These are phyloP conservation scores for Limnodromus scolopaceus DNA, from an alignment of 2,797 vertebrate genomes.

Conservation along the genomic window DNA sequence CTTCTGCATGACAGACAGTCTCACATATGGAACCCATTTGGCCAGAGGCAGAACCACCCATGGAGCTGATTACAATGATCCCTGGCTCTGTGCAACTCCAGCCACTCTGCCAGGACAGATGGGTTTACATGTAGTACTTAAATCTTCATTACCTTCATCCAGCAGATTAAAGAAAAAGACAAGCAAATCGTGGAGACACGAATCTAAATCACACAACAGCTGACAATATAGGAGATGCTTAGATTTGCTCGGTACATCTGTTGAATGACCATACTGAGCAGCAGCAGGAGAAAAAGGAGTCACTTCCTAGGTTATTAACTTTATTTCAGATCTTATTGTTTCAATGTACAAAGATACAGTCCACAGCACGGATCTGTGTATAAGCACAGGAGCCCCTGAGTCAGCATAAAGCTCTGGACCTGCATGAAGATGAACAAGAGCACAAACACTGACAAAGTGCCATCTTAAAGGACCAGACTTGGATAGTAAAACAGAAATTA, in stretches of 20 bases:
- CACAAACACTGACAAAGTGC: neutral
- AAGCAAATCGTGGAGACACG: neutral
- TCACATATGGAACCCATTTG: conserved; percentile 50
- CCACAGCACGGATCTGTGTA: neutral
- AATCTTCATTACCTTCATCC: neutral
- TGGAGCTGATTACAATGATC: neutral
- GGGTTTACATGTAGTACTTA: neutral
- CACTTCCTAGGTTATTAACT: neutral
- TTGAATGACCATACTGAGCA: neutral
- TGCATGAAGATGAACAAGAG: neutral
- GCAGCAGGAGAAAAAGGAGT: neutral
- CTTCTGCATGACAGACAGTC: conserved; percentile 12
- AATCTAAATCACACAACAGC: neutral
- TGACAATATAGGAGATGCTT: neutral
- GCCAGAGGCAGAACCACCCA: conserved; percentile 26
- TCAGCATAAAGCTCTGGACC: neutral
- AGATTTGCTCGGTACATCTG: neutral
- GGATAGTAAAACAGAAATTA: neutral
- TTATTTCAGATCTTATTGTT: neutral
- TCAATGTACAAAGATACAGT: neutral
- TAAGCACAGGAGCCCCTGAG: neutral
- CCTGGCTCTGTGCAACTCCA: neutral
- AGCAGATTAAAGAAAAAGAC: neutral
- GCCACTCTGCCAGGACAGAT: neutral
- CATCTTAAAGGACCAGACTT: neutral